A percentile compares a stretch with the other conserved stretches of the same genome.
Conservation (phyloP, 2,113 vertebrate species). For the Thunnus maccoyii region DNA sequence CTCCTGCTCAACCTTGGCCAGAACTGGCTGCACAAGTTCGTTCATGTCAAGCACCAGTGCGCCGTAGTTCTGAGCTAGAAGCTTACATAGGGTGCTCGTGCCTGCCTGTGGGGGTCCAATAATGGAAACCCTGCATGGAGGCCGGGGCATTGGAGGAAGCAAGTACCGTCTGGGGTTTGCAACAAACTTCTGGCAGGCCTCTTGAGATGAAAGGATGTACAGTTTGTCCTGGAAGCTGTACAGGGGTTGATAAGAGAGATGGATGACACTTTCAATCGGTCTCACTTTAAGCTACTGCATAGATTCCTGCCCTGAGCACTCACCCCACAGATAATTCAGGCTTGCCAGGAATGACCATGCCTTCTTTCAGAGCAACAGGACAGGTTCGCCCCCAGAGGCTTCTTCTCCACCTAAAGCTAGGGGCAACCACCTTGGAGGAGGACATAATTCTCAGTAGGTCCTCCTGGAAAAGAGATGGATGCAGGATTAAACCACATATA, state of each 20-base stretch:
- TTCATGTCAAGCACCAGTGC: constrained; percentile 88
- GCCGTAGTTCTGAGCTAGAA: constrained; percentile 87
- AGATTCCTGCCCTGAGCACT: constrained; percentile 10
- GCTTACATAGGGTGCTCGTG: constrained; percentile 87
- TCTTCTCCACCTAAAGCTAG: constrained; percentile 90
- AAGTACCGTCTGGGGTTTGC: constrained; percentile 90
- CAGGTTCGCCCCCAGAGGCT: constrained; percentile 92
- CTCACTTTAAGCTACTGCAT: not conserved
- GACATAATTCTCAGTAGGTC: constrained; percentile 86
- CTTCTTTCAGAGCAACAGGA: constrained; percentile 91
- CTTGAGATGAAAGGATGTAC: constrained; percentile 90
- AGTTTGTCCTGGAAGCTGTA: constrained; percentile 94
- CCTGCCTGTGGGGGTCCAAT: constrained; percentile 89
- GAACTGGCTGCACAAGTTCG: constrained; percentile 71
- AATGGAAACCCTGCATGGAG: constrained; percentile 90
- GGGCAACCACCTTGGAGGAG: constrained; percentile 80
- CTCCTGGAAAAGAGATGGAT: constrained; percentile 82
- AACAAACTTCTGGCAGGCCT: constrained; percentile 86
- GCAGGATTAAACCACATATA: not conserved
- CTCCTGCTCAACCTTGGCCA: constrained; percentile 75
- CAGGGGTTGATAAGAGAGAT: not conserved
- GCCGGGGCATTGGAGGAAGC: constrained; percentile 91
- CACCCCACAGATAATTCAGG: constrained; percentile 90
- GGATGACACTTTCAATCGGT: not conserved
- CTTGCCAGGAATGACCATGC: constrained; percentile 85